Percentiles rank a stretch among this genome's conserved stretches.
These are phyloP conservation scores for Aporrectodea caliginosa DNA, from an alignment of 1,140 invertebrate genomes.

Conservation along the genomic window DNA sequence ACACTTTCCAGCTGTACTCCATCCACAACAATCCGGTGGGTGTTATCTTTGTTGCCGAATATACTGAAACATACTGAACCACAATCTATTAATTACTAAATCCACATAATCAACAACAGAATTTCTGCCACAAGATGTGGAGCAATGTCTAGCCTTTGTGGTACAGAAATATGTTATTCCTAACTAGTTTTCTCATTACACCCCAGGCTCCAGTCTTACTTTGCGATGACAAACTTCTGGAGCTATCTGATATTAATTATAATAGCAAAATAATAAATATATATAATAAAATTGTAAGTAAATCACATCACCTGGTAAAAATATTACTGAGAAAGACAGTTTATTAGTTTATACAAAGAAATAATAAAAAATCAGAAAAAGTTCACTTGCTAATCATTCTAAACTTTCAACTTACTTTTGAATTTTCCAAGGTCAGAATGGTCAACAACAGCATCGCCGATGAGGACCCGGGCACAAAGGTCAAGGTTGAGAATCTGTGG, in stretches of 20 bases:
- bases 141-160: too few species aligned
- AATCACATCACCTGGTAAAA: neutral
- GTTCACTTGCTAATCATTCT: neutral
- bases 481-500: slow-evolving; percentile 66
- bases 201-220: too few species aligned
- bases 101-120: too few species aligned
- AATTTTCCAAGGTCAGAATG: slow-evolving; percentile 52
- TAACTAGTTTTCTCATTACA: too few species aligned
- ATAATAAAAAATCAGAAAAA: neutral
- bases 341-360: neutral
- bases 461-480: slow-evolving; percentile 65
- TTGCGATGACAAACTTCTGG: too few species aligned
- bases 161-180: too few species aligned
- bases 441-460: slow-evolving; percentile 57
- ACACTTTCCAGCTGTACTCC: too few species aligned
- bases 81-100: too few species aligned
- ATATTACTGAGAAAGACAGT: neutral
- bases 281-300: neutral
- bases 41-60: too few species aligned
- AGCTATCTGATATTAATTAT: neutral
- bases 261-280: neutral
- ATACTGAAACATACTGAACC: too few species aligned
- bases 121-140: too few species aligned
- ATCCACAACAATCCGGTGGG: too few species aligned
- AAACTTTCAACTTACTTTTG: slow-evolving; percentile 54